Base-by-base conservation (phyloP, 2,888 invertebrate species). In the Epistrophe grossulariae region DNA sequence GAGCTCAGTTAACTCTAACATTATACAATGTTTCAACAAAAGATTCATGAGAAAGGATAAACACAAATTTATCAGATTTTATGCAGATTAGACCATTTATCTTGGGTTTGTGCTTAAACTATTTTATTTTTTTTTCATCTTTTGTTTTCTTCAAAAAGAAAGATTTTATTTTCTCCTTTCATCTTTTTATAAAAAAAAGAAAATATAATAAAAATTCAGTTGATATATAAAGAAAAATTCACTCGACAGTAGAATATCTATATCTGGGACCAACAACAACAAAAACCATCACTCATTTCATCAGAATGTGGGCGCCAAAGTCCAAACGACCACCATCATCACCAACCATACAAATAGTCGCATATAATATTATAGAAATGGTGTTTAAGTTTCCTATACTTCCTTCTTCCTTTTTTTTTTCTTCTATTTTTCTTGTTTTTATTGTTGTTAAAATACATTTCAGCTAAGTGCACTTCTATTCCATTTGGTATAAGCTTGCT, bases 381-480 rank as follows among this genome's bases (percentile, higher is more conserved):
- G 60, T 62, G 52, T 68, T 83, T 50, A 72, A 77, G 64, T 77
- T 76, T 68, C 31, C 45, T 64, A n/a, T n/a, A 45, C 28, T 45
- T 66, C 17, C 11, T n/a, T n/a, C 1, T 48, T 13, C 24, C 6
- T 55, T 28, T 55, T 55, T 28, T 68, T 31, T 5, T 48, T 13
- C 24, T 4, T 55, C 15, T 55, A 28, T 28, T 68, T 31, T 5
- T 17, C 6, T 15, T 55, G 13, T 43, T 43, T 45, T 43, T 45
- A 17, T 62, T 48, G 43, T 38, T 48, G 43, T 38, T 13, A 74
- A 79, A 76, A 71, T 68, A 80, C 77, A 73, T 80, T 78, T 73
- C 48, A 74, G 77, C 19, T 72, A 81, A 81, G 77, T 84, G 80
- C 77, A 81, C 77, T 85, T 85, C 70, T 57, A 77, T 62, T 78